phyloP scores from a whole-genome alignment of 2,113 vertebrate genomes.

The Lates calcarifer region DNA sequence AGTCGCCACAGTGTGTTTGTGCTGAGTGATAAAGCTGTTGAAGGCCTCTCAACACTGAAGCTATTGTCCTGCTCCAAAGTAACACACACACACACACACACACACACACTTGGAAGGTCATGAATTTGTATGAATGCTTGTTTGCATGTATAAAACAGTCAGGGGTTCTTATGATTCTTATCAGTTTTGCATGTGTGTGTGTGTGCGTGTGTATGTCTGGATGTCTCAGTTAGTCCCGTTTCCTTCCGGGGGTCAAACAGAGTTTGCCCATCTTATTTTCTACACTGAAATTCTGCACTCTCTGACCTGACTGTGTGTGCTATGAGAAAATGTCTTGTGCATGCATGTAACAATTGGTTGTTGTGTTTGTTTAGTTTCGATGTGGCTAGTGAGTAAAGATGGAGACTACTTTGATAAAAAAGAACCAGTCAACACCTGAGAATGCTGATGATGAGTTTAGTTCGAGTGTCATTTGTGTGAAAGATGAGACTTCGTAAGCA shows the following conservation, averaged over 20 bases:
- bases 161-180: slow-evolving; percentile 47
- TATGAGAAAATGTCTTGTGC: too few species aligned
- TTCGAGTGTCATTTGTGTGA: too few species aligned
- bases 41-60: slow-evolving; percentile 44
- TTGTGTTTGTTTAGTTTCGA: too few species aligned
- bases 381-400: too few species aligned
- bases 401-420: too few species aligned
- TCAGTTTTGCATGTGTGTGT: slow-evolving; percentile 22
- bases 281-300: not conserved
- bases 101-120: slow-evolving; percentile 10
- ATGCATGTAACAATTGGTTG: too few species aligned
- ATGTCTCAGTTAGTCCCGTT: not conserved
- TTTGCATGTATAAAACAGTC: slow-evolving; percentile 6
- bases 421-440: too few species aligned
- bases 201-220: slow-evolving; percentile 13
- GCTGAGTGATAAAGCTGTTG: slow-evolving; percentile 39
- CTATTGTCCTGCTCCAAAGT: slow-evolving; percentile 45
- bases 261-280: not conserved
- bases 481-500: too few species aligned
- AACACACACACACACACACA: too few species aligned
- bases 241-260: slow-evolving; percentile 26
- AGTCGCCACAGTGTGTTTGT: slow-evolving; percentile 1
- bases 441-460: too few species aligned
- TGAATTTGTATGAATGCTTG: slow-evolving; percentile 9
- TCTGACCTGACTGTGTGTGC: too few species aligned